phyloP scores from a whole-genome alignment of 2,888 invertebrate genomes.

The Oligia fasciuncula region DNA sequence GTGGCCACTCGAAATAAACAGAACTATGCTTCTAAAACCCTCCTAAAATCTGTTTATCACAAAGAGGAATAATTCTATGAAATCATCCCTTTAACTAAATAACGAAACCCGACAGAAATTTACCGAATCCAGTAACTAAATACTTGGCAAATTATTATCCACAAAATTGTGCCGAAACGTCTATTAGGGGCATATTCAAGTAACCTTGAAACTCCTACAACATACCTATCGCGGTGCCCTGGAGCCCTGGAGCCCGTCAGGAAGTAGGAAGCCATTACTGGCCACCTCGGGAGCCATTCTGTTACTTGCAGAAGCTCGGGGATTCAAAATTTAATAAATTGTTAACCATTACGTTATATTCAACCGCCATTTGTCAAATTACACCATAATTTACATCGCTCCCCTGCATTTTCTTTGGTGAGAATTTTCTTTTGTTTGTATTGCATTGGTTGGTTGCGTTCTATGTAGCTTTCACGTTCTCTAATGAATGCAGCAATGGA shows the following conservation, averaged over 20 bases:
- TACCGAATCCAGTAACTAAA: slow-evolving; percentile 33
- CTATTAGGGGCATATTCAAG: slow-evolving; percentile 48
- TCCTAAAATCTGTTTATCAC: neutral
- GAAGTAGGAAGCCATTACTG: slow-evolving; percentile 55
- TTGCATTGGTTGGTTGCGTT: slow-evolving; percentile 30
- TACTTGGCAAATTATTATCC: slow-evolving; percentile 49
- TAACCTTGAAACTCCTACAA: slow-evolving; percentile 38
- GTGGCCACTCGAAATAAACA: neutral
- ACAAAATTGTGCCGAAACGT: slow-evolving; percentile 31
- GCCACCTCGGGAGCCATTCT: slow-evolving; percentile 46
- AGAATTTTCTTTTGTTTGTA: slow-evolving; percentile 11
- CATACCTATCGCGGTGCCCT: slow-evolving; percentile 34
- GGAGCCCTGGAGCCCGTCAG: slow-evolving; percentile 1
- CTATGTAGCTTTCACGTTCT: neutral
- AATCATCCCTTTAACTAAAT: slow-evolving; percentile 20
- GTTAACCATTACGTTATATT: slow-evolving; percentile 64
- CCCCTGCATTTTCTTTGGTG: slow-evolving; percentile 13
- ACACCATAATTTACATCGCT: slow-evolving; percentile 62
- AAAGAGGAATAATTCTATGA: slow-evolving; percentile 11
- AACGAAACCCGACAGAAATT: slow-evolving; percentile 22
- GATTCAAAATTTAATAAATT: slow-evolving; percentile 68
- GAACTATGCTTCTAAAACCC: neutral
- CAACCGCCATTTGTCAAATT: slow-evolving; percentile 68
- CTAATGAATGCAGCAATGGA: slow-evolving; percentile 27
- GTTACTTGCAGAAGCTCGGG: slow-evolving; percentile 42